Percentiles rank a stretch among this genome's conserved stretches.
These are phyloP conservation scores for Sardina pilchardus DNA, from an alignment of 2,113 vertebrate species.

Conservation along the genomic window DNA sequence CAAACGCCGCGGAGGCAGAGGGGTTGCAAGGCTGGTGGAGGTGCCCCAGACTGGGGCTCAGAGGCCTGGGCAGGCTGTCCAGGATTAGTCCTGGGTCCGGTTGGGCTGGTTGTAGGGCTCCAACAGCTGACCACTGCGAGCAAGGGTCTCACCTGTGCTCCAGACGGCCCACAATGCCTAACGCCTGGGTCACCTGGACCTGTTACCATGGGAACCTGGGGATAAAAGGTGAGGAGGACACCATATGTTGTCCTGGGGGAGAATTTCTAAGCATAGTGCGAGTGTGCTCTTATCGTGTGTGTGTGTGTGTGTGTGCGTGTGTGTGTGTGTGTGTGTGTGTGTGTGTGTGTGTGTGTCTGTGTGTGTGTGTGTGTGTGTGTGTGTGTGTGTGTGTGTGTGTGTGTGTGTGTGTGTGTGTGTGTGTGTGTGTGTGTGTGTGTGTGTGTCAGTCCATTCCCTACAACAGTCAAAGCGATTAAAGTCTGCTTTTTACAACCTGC, in stretches of 20 bases:
- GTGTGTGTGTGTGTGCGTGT: not conserved
- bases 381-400: not conserved
- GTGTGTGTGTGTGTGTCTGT: no score
- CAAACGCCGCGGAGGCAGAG: constrained; percentile 24
- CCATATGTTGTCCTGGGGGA: constrained; percentile 54
- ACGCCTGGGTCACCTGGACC: constrained; percentile 67
- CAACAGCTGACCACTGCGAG: not conserved
- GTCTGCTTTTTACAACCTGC: not conserved
- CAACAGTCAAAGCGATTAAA: not conserved
- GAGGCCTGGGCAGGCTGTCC: not conserved
- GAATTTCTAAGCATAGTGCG: not conserved
- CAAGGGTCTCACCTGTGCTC: constrained; percentile 64
- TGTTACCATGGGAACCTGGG: constrained; percentile 63
- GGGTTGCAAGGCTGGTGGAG: not conserved
- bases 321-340: not conserved
- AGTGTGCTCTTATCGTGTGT: constrained; percentile 44
- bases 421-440: not conserved
- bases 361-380: not conserved
- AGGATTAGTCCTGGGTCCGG: not conserved
- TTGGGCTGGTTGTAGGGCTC: not conserved
- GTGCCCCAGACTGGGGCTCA: not conserved
- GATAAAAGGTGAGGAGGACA: constrained; percentile 46
- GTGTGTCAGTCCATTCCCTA: not conserved
- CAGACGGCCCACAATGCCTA: constrained; percentile 48
- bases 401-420: not conserved